A percentile compares a stretch with the other conserved stretches of the same genome.
Conservation (phyloP, 2,113 vertebrate genomes). For the Sinocyclocheilus rhinocerous region DNA sequence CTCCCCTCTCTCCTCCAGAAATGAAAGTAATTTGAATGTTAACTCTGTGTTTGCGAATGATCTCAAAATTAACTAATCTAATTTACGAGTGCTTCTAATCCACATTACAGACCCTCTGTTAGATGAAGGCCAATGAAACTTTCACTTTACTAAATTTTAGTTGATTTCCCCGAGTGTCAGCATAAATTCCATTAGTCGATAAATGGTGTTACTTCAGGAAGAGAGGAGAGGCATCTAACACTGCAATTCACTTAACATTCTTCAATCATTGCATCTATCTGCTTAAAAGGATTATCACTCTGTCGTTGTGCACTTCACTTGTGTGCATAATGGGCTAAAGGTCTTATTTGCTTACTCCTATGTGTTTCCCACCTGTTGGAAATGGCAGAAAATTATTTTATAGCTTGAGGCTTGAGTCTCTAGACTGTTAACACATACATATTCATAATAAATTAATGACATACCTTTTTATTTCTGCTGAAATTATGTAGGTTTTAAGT, state of each 20-base stretch:
- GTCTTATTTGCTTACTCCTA: background rate
- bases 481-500: too few species aligned
- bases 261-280: background rate
- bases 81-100: slow-evolving; percentile 57
- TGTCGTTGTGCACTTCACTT: background rate
- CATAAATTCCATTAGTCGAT: slow-evolving; percentile 69
- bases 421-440: background rate
- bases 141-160: slow-evolving; percentile 62
- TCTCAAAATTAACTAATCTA: slow-evolving; percentile 13
- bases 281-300: slow-evolving; percentile 20
- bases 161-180: slow-evolving; percentile 65
- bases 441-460: background rate
- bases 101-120: slow-evolving; percentile 53
- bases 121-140: slow-evolving; percentile 44
- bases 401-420: background rate
- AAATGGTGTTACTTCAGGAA: slow-evolving; percentile 67
- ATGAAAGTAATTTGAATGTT: background rate
- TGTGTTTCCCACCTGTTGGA: slow-evolving; percentile 7
- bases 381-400: background rate
- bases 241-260: slow-evolving; percentile 54
- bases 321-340: background rate
- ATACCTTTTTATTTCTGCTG: too few species aligned
- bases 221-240: slow-evolving; percentile 64
- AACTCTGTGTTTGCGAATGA: background rate
- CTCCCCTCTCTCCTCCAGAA: background rate